Conservation (phyloP, 2,888 invertebrate genomes). For the Prenolepis imparis region DNA sequence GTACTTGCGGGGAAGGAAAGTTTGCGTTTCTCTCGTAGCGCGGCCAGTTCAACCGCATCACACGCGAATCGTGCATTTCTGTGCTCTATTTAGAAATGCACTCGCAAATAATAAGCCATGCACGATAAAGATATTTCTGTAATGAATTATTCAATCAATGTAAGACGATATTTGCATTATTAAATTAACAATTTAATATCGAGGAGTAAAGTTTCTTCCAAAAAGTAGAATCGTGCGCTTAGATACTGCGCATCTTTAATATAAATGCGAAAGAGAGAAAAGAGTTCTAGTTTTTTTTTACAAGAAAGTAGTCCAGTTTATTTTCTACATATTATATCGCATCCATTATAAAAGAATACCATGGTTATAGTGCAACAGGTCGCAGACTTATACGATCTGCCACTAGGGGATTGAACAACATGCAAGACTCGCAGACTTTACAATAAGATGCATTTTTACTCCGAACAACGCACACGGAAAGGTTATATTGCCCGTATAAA, state of each 20-base stretch:
- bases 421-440: slow-evolving; percentile 9
- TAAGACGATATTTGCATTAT: slow-evolving; percentile 1
- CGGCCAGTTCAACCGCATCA: slow-evolving; percentile 32
- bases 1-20: slow-evolving; percentile 43
- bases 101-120: slow-evolving; percentile 1
- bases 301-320: neutral
- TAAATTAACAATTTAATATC: slow-evolving; percentile 6
- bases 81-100: slow-evolving; percentile 25
- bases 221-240: neutral
- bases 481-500: neutral
- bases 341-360: slow-evolving; percentile 30
- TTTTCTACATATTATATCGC: neutral
- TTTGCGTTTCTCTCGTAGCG: slow-evolving; percentile 37
- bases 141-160: slow-evolving; percentile 19
- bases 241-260: neutral
- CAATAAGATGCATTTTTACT: slow-evolving; percentile 35
- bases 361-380: slow-evolving; percentile 47
- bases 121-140: neutral
- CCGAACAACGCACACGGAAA: neutral
- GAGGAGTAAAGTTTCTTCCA: neutral
- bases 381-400: slow-evolving; percentile 37
- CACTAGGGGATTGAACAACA: slow-evolving; percentile 36
- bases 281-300: neutral
- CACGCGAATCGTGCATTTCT: slow-evolving; percentile 35
- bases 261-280: neutral